A percentile compares a stretch with the other conserved stretches of the same genome.
These are phyloP conservation scores for Drosophila emarginata DNA, from an alignment of 2,888 invertebrate genomes.

Conservation along the genomic window DNA sequence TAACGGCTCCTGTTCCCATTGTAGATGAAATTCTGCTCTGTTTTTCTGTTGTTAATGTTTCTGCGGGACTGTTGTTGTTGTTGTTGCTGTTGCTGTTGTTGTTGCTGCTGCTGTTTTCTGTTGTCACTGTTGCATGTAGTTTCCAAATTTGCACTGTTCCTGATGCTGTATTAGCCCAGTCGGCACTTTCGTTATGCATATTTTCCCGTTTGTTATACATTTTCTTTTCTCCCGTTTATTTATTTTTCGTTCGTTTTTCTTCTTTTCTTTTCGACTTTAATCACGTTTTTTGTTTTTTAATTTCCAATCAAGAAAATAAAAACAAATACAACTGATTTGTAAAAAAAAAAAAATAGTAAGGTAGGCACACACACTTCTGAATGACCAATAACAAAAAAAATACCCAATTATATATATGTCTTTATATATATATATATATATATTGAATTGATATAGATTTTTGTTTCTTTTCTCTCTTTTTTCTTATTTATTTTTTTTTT, in stretches of 20 bases:
- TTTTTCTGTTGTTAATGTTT: not conserved
- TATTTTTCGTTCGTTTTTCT: constrained; percentile 18
- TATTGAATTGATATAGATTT: constrained; percentile 33
- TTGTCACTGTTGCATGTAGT: not conserved
- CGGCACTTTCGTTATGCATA: constrained; percentile 5
- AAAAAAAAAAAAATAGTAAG: constrained; percentile 30
- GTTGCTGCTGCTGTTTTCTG: not conserved
- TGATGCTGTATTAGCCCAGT: constrained; percentile 26
- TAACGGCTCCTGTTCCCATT: constrained; percentile 16
- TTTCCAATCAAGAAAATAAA: not conserved
- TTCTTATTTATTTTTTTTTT: constrained; percentile 4
- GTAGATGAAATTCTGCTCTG: constrained; percentile 6
- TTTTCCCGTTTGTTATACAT: constrained; percentile 14
- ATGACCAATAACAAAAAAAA: constrained; percentile 7
- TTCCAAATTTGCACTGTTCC: constrained; percentile 8
- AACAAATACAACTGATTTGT: constrained; percentile 10
- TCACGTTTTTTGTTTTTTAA: constrained; percentile 22
- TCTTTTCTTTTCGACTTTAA: constrained; percentile 13
- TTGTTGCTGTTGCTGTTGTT: constrained; percentile 13
- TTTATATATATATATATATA: constrained; percentile 11
- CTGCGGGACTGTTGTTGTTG: constrained; percentile 8
- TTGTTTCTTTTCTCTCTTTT: constrained; percentile 6
- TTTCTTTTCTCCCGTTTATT: constrained; percentile 27
- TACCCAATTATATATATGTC: constrained; percentile 15
- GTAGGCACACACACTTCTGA: constrained; percentile 28